Evolutionary conservation across 2,888 invertebrate species (phyloP).

Genomic region (Clunio marinus): DNA sequence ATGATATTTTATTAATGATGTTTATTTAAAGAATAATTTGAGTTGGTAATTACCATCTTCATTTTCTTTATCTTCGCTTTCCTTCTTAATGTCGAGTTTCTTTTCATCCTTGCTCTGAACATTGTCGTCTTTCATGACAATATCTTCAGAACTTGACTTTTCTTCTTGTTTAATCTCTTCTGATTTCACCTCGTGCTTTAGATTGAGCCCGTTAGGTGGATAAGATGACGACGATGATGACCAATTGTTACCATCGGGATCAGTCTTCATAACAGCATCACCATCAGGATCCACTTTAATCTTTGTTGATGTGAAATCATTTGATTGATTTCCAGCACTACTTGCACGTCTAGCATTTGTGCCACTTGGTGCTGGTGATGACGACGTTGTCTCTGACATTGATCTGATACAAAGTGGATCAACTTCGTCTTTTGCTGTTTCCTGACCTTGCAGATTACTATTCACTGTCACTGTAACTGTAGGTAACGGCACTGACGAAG

Average conservation of each 20-base stretch:
- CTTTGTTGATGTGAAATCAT: conserved; percentile 42
- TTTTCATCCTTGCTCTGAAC: conserved; percentile 46
- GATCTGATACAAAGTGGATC: conserved; percentile 28
- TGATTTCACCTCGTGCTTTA: conserved; percentile 22
- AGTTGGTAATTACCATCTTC: conserved; percentile 37
- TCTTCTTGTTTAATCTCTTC: conserved; percentile 20
- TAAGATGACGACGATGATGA: too few relatives aligned
- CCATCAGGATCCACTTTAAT: conserved; percentile 33
- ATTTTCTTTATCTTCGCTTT: conserved; percentile 55
- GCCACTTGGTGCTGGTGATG: conserved; percentile 32
- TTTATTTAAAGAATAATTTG: neutral
- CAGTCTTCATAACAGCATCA: conserved; percentile 35
- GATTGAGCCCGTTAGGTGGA: conserved; percentile 31
- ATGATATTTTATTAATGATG: too few relatives aligned
- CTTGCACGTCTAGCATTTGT: conserved; percentile 45
- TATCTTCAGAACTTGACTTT: neutral
- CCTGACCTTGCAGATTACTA: conserved; percentile 26
- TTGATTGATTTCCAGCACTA: conserved; percentile 41
- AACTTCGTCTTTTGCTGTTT: conserved; percentile 19
- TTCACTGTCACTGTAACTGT: conserved; percentile 41
- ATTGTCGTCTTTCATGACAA: conserved; percentile 4
- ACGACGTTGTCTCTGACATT: conserved; percentile 28
- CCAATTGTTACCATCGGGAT: conserved; percentile 29
- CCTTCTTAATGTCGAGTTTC: conserved; percentile 57
- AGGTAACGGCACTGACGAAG: conserved; percentile 39